Conservation (phyloP, 2,113 vertebrate genomes). For the Anguilla rostrata region DNA sequence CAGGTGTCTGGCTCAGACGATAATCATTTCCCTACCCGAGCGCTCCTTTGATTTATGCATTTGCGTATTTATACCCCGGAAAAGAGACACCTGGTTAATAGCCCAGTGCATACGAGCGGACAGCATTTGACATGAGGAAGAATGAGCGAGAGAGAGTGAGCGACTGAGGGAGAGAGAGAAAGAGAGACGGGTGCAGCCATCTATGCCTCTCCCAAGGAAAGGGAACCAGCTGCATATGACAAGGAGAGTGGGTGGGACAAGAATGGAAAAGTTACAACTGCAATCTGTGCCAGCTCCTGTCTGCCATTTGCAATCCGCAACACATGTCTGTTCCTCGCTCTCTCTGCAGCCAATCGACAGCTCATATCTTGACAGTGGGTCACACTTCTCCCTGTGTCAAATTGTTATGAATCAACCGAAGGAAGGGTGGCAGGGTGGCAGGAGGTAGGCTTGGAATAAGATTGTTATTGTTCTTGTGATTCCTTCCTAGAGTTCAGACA, state of each 20-base stretch:
- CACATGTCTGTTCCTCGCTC: neutral
- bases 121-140: neutral
- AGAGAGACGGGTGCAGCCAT: neutral
- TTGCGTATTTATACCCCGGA: neutral
- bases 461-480: neutral
- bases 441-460: too few species aligned
- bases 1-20: conserved; percentile 4
- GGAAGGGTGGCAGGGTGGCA: neutral
- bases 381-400: neutral
- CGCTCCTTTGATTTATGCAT: conserved; percentile 4
- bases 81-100: conserved; percentile 20
- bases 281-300: conserved; percentile 21
- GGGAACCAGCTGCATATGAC: conserved; percentile 22
- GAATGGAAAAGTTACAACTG: conserved; percentile 24
- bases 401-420: neutral
- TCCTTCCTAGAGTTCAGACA: neutral
- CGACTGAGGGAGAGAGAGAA: neutral
- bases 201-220: neutral
- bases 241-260: conserved; percentile 1
- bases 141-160: neutral
- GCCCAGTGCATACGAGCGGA: neutral
- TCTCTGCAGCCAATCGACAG: neutral
- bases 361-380: neutral
- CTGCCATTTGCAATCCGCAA: neutral
- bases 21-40: neutral